phyloP scores from a whole-genome alignment of 2,113 vertebrate genomes.

The Sander vitreus region DNA sequence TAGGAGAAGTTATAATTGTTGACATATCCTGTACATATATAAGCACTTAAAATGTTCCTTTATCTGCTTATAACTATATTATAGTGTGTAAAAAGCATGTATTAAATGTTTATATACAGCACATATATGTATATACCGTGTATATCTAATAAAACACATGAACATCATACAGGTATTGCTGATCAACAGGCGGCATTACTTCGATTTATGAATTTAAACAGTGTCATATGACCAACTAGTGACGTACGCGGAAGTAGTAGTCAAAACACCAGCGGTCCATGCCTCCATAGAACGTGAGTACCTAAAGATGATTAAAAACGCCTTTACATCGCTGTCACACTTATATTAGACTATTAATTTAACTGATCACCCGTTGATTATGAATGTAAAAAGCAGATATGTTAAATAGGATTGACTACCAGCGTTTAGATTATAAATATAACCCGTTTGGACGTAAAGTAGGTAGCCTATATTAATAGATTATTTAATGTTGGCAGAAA shows the following conservation, averaged over 20 bases:
- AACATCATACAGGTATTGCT: neutral
- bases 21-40: neutral
- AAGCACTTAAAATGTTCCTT: neutral
- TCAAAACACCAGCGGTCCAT: neutral
- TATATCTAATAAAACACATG: neutral
- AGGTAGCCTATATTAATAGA: neutral
- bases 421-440: neutral
- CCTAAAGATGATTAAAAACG: neutral
- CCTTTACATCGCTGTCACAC: neutral
- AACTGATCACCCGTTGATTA: neutral
- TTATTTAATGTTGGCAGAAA: neutral
- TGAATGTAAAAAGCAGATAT: neutral
- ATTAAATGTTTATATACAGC: neutral
- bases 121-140: neutral
- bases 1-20: neutral
- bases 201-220: neutral
- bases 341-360: neutral
- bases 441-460: neutral
- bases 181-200: slow-evolving; percentile 17
- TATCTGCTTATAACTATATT: neutral
- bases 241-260: slow-evolving; percentile 68
- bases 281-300: slow-evolving; percentile 44
- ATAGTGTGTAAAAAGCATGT: neutral
- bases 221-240: slow-evolving; percentile 49
- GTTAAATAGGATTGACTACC: neutral